Conservation (phyloP, 2,113 vertebrate genomes). For the Dipodomys merriami region DNA sequence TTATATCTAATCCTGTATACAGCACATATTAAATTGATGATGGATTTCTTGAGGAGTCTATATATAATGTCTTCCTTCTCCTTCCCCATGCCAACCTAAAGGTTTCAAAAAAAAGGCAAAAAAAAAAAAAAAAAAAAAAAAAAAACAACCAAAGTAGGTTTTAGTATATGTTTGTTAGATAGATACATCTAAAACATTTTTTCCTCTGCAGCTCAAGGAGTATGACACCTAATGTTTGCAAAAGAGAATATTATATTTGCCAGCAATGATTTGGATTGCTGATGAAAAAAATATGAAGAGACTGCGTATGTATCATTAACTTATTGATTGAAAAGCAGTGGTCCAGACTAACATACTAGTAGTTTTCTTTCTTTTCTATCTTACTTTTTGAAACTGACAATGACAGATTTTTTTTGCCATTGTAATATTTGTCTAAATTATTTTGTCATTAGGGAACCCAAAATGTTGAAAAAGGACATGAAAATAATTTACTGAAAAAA, state of each 20-base stretch:
- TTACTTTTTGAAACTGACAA: conserved; percentile 10
- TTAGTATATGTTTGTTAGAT: neutral
- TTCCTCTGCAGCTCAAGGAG: neutral
- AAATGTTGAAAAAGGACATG: neutral
- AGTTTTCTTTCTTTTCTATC: conserved; percentile 51
- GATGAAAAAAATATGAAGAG: conserved; percentile 17
- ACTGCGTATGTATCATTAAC: neutral
- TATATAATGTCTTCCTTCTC: neutral
- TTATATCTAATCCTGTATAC: neutral
- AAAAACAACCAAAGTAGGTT: neutral
- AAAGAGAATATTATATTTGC: neutral
- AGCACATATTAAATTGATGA: neutral
- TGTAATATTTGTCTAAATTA: conserved; percentile 48
- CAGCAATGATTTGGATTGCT: neutral
- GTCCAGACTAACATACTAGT: neutral
- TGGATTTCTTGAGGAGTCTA: neutral
- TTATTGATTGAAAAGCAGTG: neutral
- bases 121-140: conserved; percentile 13
- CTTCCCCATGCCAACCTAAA: neutral
- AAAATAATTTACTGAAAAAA: conserved; percentile 30
- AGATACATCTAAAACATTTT: neutral
- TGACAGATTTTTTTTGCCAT: neutral
- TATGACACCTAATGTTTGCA: neutral
- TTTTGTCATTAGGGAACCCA: conserved; percentile 17
- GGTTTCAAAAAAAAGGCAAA: neutral